Evolutionary conservation across 1,140 invertebrate species (phyloP).

Genomic region (Lepidotrigona ventralis): DNA sequence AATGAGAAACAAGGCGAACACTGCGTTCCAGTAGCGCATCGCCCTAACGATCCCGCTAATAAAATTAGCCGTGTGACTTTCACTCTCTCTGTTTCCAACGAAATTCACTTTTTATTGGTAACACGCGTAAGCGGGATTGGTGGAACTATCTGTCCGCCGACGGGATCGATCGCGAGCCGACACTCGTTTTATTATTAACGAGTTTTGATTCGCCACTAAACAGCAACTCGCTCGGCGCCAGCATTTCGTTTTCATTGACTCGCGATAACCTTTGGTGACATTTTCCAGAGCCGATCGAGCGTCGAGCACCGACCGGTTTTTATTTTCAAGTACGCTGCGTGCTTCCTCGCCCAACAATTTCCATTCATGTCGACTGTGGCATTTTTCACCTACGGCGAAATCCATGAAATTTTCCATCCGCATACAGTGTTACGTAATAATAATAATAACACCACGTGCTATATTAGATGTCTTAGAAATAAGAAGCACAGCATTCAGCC

Average conservation of each 20-base stretch:
- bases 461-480: too few species aligned
- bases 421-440: background rate
- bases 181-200: background rate
- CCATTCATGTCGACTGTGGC: background rate
- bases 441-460: background rate
- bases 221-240: background rate
- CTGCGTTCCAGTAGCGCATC: slow-evolving; percentile 38
- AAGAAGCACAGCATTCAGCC: background rate
- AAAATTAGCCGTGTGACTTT: background rate
- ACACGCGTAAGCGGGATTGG: background rate
- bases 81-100: background rate
- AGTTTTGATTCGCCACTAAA: background rate
- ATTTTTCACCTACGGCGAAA: too few species aligned
- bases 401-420: background rate
- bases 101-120: background rate
- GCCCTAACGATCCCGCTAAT: background rate
- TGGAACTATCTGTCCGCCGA: too few species aligned
- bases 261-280: slow-evolving; percentile 16
- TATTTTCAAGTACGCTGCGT: too few species aligned
- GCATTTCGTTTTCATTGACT: background rate
- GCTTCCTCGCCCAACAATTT: background rate
- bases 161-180: background rate
- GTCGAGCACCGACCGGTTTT: background rate
- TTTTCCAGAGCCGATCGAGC: too few species aligned
- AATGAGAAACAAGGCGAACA: slow-evolving; percentile 44